Evolutionary conservation across 2,888 invertebrate genomes (phyloP).

Genomic region (Drosophila melanosoma): DNA sequence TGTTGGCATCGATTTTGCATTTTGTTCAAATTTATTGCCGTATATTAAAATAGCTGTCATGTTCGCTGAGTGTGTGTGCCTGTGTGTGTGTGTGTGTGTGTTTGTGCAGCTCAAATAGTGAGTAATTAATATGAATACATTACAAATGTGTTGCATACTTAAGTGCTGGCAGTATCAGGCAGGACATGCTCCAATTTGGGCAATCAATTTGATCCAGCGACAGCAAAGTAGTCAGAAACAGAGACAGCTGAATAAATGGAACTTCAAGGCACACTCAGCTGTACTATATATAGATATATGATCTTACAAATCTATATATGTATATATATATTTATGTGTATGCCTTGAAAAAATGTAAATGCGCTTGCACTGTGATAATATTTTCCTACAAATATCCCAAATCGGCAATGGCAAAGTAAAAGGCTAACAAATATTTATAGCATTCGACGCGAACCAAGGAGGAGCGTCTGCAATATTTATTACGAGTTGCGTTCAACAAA

Average conservation of each 20-base stretch:
- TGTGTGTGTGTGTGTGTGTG: background rate
- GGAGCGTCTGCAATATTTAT: conserved; percentile 72
- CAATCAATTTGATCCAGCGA: conserved; percentile 43
- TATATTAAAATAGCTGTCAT: conserved; percentile 60
- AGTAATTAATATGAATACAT: conserved; percentile 74
- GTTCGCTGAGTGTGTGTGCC: background rate
- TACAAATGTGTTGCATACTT: conserved; percentile 66
- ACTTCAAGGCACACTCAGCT: conserved; percentile 11
- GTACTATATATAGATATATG: background rate
- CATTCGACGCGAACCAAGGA: conserved; percentile 47
- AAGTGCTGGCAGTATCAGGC: conserved; percentile 27
- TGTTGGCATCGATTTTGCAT: conserved; percentile 72
- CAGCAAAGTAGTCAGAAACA: conserved; percentile 6
- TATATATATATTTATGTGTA: conserved; percentile 15
- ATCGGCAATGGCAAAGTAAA: conserved; percentile 71
- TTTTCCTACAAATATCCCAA: conserved; percentile 77
- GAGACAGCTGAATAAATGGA: conserved; percentile 22
- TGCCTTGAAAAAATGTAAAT: conserved; percentile 53
- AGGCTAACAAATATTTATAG: conserved; percentile 78
- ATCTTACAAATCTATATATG: conserved; percentile 8
- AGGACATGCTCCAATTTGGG: conserved; percentile 22
- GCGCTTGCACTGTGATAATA: conserved; percentile 58
- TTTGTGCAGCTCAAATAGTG: conserved; percentile 39
- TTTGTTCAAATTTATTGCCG: conserved; percentile 61
- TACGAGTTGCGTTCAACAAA: conserved; percentile 68